These are phyloP conservation scores for Rhyacophila evoluta DNA, from an alignment of 2,888 invertebrate genomes.

Conservation along the genomic window DNA sequence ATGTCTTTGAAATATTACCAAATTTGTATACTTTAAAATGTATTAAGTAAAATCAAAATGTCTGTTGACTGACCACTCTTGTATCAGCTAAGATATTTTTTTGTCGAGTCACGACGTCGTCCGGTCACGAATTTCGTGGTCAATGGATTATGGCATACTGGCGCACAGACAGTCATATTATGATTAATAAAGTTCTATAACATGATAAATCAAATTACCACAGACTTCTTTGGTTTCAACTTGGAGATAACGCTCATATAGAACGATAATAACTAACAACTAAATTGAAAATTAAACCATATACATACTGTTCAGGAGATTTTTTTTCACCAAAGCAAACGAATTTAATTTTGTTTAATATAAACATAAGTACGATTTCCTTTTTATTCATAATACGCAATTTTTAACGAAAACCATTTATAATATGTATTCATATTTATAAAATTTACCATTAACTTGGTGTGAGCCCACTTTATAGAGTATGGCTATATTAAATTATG, in stretches of 20 bases:
- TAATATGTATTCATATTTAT: no score
- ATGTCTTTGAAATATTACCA: not conserved
- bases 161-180: not conserved
- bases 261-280: no score
- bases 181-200: not conserved
- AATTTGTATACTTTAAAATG: not conserved
- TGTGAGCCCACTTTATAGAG: no score
- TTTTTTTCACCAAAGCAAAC: no score
- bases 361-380: no score
- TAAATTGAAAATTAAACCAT: no score
- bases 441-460: no score
- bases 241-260: not conserved
- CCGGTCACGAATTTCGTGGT: conserved; percentile 3
- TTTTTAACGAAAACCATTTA: no score
- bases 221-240: not conserved
- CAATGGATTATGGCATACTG: not conserved
- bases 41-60: not conserved
- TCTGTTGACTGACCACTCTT: not conserved
- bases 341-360: no score
- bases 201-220: not conserved
- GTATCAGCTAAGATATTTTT: not conserved
- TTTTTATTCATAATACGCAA: no score
- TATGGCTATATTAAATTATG: no score
- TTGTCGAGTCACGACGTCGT: not conserved
- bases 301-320: no score